Conservation (phyloP, 2,113 vertebrate species). For the Neodon shergylaensis region DNA sequence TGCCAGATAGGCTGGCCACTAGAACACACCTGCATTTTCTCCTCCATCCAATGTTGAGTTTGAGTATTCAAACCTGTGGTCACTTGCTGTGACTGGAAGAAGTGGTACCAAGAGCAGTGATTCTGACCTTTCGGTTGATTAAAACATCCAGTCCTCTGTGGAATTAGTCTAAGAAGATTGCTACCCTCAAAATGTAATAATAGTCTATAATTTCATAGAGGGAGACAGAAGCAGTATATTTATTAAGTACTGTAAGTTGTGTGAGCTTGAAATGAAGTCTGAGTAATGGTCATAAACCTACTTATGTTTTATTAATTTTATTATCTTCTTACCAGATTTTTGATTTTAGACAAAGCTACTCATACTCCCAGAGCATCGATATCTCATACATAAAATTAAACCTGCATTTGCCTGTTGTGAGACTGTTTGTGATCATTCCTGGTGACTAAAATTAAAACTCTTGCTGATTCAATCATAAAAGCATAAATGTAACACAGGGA, state of each 20-base stretch:
- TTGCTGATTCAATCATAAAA: not conserved
- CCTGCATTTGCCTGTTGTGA: not conserved
- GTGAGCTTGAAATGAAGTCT: not conserved
- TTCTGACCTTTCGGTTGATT: not conserved
- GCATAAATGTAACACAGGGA: not conserved
- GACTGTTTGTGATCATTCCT: not conserved
- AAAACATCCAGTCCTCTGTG: not conserved
- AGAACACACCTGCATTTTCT: not conserved
- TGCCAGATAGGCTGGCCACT: not conserved
- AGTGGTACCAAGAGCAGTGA: not conserved
- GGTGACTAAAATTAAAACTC: conserved; percentile 1
- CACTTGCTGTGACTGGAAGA: not conserved
- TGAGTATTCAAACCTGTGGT: not conserved
- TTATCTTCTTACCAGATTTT: not conserved
- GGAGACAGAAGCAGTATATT: not conserved
- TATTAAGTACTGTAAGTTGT: not conserved
- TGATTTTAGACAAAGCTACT: conserved; percentile 1
- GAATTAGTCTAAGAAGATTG: not conserved
- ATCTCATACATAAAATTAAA: conserved; percentile 6
- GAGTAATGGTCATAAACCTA: not conserved
- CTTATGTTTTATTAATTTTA: not conserved
- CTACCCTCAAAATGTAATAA: not conserved
- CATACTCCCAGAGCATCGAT: not conserved
- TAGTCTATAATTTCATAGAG: not conserved
- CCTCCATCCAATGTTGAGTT: not conserved